Percentiles rank a stretch among this genome's conserved stretches.
phyloP scores from a whole-genome alignment of 2,888 invertebrate species.

The Colostygia pectinataria region DNA sequence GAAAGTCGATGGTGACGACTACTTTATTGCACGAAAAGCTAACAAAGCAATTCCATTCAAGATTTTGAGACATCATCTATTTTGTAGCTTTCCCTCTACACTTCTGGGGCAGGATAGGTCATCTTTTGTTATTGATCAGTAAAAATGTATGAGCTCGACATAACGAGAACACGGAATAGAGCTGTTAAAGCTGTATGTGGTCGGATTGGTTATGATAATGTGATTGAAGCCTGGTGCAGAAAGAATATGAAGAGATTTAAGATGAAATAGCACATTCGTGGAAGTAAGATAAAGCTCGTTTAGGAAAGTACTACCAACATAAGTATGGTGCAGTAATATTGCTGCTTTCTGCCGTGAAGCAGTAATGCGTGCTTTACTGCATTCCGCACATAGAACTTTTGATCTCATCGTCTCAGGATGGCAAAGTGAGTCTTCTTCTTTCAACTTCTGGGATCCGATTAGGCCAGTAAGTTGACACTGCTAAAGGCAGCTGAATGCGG shows the following conservation, averaged over 20 bases:
- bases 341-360: too few species aligned
- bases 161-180: conserved; percentile 6
- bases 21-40: background rate
- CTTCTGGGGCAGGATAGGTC: conserved; percentile 27
- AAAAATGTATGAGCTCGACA: conserved; percentile 33
- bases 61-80: background rate
- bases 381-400: too few species aligned
- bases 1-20: too few species aligned
- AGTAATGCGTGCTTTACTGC: too few species aligned
- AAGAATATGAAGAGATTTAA: background rate
- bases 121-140: conserved; percentile 36
- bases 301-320: too few species aligned
- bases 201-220: conserved; percentile 19
- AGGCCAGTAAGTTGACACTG: too few species aligned
- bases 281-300: too few species aligned
- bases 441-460: too few species aligned
- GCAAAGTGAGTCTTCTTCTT: too few species aligned
- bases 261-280: background rate
- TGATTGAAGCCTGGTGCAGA: conserved; percentile 6
- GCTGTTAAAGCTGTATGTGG: conserved; percentile 20
- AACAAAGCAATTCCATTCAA: background rate
- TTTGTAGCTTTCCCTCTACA: background rate
- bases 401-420: too few species aligned
- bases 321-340: too few species aligned
- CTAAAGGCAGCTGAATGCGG: too few species aligned